Evolutionary conservation across 2,113 vertebrate species (phyloP), one percentile per base, ranked within the genome.

Genomic region (Oxygymnocypris stewartii): DNA sequence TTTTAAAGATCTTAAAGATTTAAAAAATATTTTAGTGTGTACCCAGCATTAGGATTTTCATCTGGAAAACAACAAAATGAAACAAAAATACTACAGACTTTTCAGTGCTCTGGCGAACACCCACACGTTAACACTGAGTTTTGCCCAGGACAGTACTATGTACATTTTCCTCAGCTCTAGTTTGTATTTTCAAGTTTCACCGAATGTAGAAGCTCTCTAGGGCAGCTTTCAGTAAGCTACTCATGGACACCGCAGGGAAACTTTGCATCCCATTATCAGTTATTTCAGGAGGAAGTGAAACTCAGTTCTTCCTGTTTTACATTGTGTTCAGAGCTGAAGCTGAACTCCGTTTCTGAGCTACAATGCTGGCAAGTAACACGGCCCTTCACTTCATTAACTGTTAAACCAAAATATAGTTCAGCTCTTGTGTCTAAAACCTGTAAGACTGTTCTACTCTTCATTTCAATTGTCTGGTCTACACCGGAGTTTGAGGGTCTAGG

Each of bases 251-350:
- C 35, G 1, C 37, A 79, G 67, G 61, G 11, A 7, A 75, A n/a
- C 69, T 89, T 82, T 89, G 85, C 83, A 89, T 87, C 54, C 9
- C 40, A 44, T 84, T 83, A 79, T 83, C 79, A 75, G 73, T 75
- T 51, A 12, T 65, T 82, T 44, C 59, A 84, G 42, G 73, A 65
- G 83, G 90, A 90, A 88, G 77, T 86, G 81, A 89, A 88, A 90
- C 80, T 37, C 3, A 57, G 51, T 63, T 65, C 87, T 87, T 89
- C 88, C 88, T 86, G 59, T 90, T 89, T 87, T 86, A 73, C 6
- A n/a, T 42, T 35, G 16, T 71, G 54, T 40, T 78, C 28, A 59
- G 31, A 79, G 67, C 10, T 82, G 20, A 59, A 61, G 25, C 1
- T 78, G 31, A 37, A 79, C 51, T 57, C 25, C 9, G 42, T 44